Conservation (phyloP, 2,113 vertebrate genomes). For the Nicator chloris region DNA sequence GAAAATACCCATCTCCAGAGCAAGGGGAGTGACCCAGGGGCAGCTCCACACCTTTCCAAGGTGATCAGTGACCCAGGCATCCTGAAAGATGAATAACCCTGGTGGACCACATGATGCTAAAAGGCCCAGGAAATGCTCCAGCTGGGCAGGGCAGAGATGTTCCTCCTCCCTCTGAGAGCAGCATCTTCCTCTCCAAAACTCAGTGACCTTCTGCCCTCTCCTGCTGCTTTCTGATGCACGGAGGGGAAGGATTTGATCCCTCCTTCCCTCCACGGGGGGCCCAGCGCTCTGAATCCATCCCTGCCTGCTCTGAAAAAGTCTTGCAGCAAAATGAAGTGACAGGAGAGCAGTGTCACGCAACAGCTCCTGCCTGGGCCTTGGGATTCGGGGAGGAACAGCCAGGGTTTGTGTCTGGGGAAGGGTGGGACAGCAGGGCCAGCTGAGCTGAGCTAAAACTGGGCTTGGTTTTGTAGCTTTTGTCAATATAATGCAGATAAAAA, state of each 20-base stretch:
- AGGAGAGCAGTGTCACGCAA: background rate
- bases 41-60: background rate
- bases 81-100: background rate
- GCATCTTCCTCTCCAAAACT: background rate
- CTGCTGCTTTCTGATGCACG: background rate
- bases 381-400: rapidly evolving
- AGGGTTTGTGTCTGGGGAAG: background rate
- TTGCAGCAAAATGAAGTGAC: background rate
- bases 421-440: background rate
- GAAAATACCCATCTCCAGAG: background rate
- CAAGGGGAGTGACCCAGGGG: background rate
- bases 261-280: background rate
- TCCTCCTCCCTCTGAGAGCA: background rate
- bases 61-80: background rate
- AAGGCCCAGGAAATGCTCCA: background rate
- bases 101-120: background rate
- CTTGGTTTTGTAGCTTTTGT: background rate
- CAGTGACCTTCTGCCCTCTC: background rate
- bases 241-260: background rate
- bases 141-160: background rate
- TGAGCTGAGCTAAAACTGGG: background rate
- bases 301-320: background rate
- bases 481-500: background rate
- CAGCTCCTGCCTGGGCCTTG: background rate
- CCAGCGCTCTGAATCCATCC: background rate